Conservation (phyloP, 2,888 invertebrate species). For the Pollenia griseotomentosa region DNA sequence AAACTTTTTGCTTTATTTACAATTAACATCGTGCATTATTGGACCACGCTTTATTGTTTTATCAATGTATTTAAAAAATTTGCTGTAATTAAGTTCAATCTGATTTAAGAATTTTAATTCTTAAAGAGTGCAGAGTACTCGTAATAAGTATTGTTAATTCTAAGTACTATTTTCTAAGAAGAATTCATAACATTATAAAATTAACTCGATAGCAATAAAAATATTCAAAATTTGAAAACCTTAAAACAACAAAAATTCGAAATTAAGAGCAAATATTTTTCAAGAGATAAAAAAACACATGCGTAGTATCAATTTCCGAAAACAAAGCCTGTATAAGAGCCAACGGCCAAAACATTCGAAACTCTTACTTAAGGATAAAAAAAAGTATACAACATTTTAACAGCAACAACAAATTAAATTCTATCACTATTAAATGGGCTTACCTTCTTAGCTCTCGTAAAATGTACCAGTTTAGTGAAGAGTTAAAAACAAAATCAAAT, state of each 20-base stretch:
- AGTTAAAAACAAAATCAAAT: constrained; percentile 36
- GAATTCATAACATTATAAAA: background rate
- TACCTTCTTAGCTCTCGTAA: constrained; percentile 31
- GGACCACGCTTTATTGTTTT: too few species aligned
- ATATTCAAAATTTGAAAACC: background rate
- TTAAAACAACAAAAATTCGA: background rate
- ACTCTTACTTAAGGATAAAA: background rate
- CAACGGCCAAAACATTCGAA: background rate
- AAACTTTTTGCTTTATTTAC: too few species aligned
- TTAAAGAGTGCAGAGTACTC: too few species aligned
- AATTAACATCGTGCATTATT: too few species aligned
- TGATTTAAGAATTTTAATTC: too few species aligned
- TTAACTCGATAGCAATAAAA: background rate
- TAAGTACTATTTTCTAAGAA: too few species aligned
- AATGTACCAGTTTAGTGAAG: constrained; percentile 11
- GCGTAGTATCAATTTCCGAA: background rate
- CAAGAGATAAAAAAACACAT: background rate
- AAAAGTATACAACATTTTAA: background rate
- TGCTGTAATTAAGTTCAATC: too few species aligned
- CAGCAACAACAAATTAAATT: constrained; percentile 36
- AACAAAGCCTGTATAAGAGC: constrained; percentile 25
- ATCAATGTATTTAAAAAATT: too few species aligned
- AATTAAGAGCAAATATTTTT: constrained; percentile 3
- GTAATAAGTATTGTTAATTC: too few species aligned
- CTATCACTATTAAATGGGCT: constrained; percentile 26